Evolutionary conservation across 2,888 invertebrate genomes (phyloP).

Genomic region (Xanthorhoe spadicearia): DNA sequence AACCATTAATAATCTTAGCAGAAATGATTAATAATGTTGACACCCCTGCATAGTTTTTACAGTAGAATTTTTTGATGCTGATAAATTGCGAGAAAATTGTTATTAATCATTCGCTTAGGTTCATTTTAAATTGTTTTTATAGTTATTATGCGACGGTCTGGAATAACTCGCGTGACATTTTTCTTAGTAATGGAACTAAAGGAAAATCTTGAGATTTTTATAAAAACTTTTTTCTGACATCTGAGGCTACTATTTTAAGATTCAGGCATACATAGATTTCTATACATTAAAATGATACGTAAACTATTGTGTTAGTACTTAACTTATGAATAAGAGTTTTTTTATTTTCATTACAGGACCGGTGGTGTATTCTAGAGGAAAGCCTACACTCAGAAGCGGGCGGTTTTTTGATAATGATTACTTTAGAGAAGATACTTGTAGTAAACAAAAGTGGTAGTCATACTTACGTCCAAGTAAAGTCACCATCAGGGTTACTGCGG

Average conservation of each 20-base stretch:
- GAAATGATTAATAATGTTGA: conserved; percentile 21
- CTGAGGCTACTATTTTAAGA: too few relatives aligned
- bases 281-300: too few relatives aligned
- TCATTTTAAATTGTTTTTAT: conserved; percentile 26
- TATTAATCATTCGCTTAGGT: conserved; percentile 27
- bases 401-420: too few relatives aligned
- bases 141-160: not conserved
- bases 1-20: not conserved
- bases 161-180: not conserved
- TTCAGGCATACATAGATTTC: too few relatives aligned
- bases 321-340: too few relatives aligned
- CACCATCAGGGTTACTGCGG: conserved; percentile 88
- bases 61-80: conserved; percentile 18
- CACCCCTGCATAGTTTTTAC: conserved; percentile 32
- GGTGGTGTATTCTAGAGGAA: too few relatives aligned
- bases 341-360: too few relatives aligned
- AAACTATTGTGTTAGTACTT: too few relatives aligned
- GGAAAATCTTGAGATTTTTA: not conserved
- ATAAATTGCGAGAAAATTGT: conserved; percentile 27
- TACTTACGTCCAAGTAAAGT: conserved; percentile 92
- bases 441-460: too few relatives aligned
- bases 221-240: not conserved
- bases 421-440: too few relatives aligned
- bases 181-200: not conserved
- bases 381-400: too few relatives aligned